A percentile compares a stretch with the other conserved stretches of the same genome.
These are phyloP conservation scores for Cremastobaeus sp. DNA, from an alignment of 2,888 invertebrate genomes.

Conservation along the genomic window DNA sequence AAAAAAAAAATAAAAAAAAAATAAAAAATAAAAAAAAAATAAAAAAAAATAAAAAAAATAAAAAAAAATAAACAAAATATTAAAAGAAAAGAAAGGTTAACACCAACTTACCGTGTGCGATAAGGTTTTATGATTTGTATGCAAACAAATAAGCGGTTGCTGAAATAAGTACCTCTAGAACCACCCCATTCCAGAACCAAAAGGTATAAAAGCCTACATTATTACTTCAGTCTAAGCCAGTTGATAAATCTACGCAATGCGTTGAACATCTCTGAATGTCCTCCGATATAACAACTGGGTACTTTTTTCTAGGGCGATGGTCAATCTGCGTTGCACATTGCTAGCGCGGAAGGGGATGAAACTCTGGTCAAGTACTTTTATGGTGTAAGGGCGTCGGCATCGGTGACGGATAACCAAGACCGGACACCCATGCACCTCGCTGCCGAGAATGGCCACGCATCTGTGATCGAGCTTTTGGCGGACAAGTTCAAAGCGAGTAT, in stretches of 20 bases:
- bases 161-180: constrained; percentile 14
- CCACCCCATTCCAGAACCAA: no score
- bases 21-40: no score
- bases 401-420: constrained; percentile 97
- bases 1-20: no score
- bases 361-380: constrained; percentile 96
- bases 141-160: constrained; percentile 7
- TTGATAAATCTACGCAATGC: no score
- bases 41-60: constrained; percentile 20
- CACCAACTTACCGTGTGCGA: constrained; percentile 28
- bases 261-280: no score
- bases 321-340: constrained; percentile 96
- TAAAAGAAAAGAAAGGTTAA: constrained; percentile 47
- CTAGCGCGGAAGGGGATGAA: constrained; percentile 97
- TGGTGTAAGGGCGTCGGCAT: constrained; percentile 95
- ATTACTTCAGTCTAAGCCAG: no score
- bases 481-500: constrained; percentile 99
- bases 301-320: constrained; percentile 87
- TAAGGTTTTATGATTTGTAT: constrained; percentile 24
- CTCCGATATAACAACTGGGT: no score
- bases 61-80: constrained; percentile 26
- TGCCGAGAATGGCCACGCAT: constrained; percentile 97
- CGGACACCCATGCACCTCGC: constrained; percentile 98
- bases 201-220: no score
- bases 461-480: constrained; percentile 95